A percentile compares a stretch with the other conserved stretches of the same genome.
Evolutionary conservation across 2,888 invertebrate genomes (phyloP).

Genomic region (Acrocera orbiculus): DNA sequence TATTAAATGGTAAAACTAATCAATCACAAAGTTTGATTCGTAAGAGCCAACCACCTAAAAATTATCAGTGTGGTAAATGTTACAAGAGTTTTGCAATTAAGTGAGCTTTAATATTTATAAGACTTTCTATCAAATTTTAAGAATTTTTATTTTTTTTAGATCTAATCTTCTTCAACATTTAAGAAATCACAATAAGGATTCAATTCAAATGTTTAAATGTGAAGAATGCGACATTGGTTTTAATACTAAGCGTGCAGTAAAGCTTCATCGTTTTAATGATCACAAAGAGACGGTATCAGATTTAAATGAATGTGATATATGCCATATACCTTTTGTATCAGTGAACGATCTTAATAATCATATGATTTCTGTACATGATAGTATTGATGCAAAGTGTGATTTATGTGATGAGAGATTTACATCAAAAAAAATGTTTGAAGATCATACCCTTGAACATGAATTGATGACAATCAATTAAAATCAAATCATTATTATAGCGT

Average conservation of each 20-base stretch:
- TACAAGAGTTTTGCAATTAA: slow-evolving; percentile 22
- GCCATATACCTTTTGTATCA: slow-evolving; percentile 14
- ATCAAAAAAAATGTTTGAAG: slow-evolving; percentile 15
- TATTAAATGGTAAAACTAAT: too few species aligned
- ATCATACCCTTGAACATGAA: slow-evolving; percentile 17
- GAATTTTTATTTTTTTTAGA: slow-evolving; percentile 9
- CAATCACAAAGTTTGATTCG: too few species aligned
- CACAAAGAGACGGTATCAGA: slow-evolving; percentile 15
- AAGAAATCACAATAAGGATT: slow-evolving; percentile 14
- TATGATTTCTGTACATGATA: slow-evolving; percentile 14
- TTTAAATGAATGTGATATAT: slow-evolving; percentile 16
- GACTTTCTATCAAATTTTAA: neutral
- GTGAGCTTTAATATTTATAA: slow-evolving; percentile 13
- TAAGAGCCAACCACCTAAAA: slow-evolving; percentile 6
- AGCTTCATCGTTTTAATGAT: slow-evolving; percentile 15
- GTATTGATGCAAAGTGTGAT: slow-evolving; percentile 14
- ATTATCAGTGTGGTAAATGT: slow-evolving; percentile 21
- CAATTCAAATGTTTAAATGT: slow-evolving; percentile 13
- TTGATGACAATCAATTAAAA: slow-evolving; percentile 5
- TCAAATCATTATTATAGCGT: too few species aligned
- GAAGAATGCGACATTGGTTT: slow-evolving; percentile 15
- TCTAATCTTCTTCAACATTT: slow-evolving; percentile 16
- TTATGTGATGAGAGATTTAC: slow-evolving; percentile 14
- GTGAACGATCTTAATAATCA: slow-evolving; percentile 15
- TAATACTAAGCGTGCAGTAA: slow-evolving; percentile 15